These are phyloP conservation scores for Drosophila carrolli DNA, from an alignment of 1,140 invertebrate species.

Conservation along the genomic window DNA sequence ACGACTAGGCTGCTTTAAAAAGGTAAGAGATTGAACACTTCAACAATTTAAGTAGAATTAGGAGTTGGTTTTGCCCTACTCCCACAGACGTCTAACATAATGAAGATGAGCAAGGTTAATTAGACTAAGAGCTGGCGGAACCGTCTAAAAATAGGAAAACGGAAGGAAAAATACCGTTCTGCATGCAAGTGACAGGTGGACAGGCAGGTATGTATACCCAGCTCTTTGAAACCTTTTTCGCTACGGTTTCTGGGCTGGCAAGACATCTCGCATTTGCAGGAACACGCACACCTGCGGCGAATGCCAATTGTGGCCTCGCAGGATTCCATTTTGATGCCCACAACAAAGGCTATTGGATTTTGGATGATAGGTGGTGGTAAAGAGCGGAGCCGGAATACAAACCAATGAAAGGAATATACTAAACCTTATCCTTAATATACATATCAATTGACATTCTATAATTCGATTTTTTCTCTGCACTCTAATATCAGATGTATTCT, in stretches of 20 bases:
- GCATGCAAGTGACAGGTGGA: conserved; percentile 42
- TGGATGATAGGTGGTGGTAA: no score
- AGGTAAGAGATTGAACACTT: conserved; percentile 24
- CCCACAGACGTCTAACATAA: background rate
- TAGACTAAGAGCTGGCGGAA: conserved; percentile 8
- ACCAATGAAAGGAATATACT: background rate
- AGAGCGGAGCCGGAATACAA: no score
- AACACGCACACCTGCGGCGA: conserved; percentile 30
- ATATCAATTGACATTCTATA: background rate
- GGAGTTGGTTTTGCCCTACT: background rate
- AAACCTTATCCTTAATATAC: background rate
- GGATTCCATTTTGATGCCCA: conserved; percentile 2
- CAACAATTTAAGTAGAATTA: conserved; percentile 6
- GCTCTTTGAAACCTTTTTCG: conserved; percentile 10
- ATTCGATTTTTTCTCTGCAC: no score
- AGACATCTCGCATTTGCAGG: conserved; percentile 42
- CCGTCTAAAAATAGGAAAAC: conserved; percentile 28
- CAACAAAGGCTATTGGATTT: conserved; percentile 23
- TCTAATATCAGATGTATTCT: no score
- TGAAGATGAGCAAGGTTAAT: conserved; percentile 38
- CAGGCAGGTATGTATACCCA: conserved; percentile 21
- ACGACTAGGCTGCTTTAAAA: background rate
- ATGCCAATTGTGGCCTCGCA: conserved; percentile 14
- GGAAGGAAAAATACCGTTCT: conserved; percentile 24
- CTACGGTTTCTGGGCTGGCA: conserved; percentile 17